Conservation (phyloP, 2,113 vertebrate species). For the Sigmodon hispidus region DNA sequence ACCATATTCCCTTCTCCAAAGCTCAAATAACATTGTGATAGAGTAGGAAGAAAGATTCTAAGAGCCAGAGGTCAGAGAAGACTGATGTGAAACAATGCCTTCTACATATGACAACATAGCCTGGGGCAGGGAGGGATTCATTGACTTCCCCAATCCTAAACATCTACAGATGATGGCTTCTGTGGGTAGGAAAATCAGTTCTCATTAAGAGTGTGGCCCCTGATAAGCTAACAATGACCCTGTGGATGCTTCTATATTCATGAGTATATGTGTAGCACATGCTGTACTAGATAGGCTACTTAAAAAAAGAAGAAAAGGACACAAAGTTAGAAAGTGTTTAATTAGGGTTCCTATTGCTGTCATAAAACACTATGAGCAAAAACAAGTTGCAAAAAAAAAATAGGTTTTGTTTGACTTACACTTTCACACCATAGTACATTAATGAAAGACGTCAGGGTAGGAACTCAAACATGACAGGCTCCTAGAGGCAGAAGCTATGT, state of each 20-base stretch:
- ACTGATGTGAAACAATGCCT: background rate
- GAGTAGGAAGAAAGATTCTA: background rate
- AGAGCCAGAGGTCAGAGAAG: conserved; percentile 4
- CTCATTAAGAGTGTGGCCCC: background rate
- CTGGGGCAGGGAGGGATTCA: too few relatives aligned
- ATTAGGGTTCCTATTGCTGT: background rate
- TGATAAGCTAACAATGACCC: too few relatives aligned
- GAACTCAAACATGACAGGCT: background rate
- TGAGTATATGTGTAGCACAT: background rate
- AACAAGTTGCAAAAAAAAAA: background rate
- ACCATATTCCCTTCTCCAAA: background rate
- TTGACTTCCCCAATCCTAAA: too few relatives aligned
- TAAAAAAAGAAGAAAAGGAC: background rate
- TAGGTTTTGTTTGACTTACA: background rate
- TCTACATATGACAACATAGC: background rate
- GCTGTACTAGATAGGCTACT: too few relatives aligned
- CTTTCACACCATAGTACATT: background rate
- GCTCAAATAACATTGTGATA: background rate
- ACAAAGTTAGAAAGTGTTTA: background rate
- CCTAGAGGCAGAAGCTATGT: background rate
- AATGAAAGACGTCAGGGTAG: background rate
- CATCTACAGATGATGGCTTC: background rate
- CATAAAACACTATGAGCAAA: background rate
- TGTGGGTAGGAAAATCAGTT: too few relatives aligned
- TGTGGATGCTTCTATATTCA: fast-evolving